Base-by-base conservation (phyloP, 2,797 vertebrate genomes). In the Neopelma chrysocephalum region DNA sequence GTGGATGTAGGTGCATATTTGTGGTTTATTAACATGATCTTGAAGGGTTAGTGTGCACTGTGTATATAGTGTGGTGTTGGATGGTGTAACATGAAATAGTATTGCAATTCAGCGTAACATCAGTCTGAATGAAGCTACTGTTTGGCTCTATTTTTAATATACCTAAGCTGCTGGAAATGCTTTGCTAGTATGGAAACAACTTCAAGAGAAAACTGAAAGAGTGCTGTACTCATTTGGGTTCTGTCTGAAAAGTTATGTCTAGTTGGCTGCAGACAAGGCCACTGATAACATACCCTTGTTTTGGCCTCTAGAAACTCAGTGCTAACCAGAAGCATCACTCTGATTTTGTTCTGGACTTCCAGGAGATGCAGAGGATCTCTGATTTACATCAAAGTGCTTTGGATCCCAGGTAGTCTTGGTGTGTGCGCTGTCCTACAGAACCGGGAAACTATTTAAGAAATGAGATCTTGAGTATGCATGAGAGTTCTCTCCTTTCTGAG, bases 81-180 rank as follows among this genome's bases (percentile, higher is more conserved):
- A 71, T 84, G 23, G 54, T 12, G 13, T 89, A 80, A 71, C 5
- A 6, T 71, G 72, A 75, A 77, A 85, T 47, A 78, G 34, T 78
- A 40, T 36, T 87, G 65, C 93, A 51, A 47, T 92, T 96, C 84
- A 88, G 68, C 65, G 12, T 65, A 86, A 45, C 38, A 14, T 47
- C n/a, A 31, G 17, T 64, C 77, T 95, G 92, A 97, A 94, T 90
- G 82, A 82, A 89, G 40, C 54, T 90, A 73, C 82, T 94, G 81
- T 96, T 93, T 32, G 66, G 47, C 62, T 89, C 25, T 86, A 18
- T 86, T 81, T 90, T 90, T 90, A 94, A 51, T 82, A 65, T 15
- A 65, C 11, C 15, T 36, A 69, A 42, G 36, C 65, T 65, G 54
- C 69, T 93, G 90, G 82, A 91, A 94, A 43, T 47, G 31, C 61